phyloP scores from a whole-genome alignment of 2,797 vertebrate species.

The Zonotrichia albicollis region DNA sequence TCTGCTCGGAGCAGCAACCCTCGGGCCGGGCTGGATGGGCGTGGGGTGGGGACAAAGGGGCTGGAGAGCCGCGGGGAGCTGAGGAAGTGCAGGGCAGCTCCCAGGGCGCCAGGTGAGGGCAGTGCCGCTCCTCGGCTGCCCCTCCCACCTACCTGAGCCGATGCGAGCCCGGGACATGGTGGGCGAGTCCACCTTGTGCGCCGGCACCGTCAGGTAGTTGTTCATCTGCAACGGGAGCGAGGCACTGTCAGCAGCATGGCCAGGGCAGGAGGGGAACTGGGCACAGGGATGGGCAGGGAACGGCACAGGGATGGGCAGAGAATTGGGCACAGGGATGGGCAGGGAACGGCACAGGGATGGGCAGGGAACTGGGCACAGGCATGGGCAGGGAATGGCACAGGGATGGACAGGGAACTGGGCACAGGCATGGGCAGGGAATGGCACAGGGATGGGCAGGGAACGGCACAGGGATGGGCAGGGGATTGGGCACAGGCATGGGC shows the following conservation, averaged over 20 bases:
- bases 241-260: fast-evolving
- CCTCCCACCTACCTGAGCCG: conserved; percentile 83
- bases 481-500: neutral
- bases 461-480: fast-evolving
- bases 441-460: neutral
- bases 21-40: neutral
- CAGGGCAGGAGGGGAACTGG: too few relatives aligned
- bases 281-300: too few relatives aligned
- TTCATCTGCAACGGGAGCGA: conserved; percentile 80
- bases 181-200: conserved; percentile 86
- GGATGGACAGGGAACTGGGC: neutral
- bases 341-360: neutral
- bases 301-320: too few relatives aligned
- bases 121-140: fast-evolving
- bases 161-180: conserved; percentile 88
- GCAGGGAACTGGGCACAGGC: neutral
- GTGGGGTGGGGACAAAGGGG: fast-evolving
- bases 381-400: too few relatives aligned
- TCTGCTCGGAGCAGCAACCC: neutral
- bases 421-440: neutral
- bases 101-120: fast-evolving
- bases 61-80: neutral
- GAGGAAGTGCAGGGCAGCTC: neutral
- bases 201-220: conserved; percentile 91
- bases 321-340: neutral